These are phyloP conservation scores for Diachasmimorpha longicaudata DNA, from an alignment of 1,140 invertebrate genomes.

Conservation along the genomic window DNA sequence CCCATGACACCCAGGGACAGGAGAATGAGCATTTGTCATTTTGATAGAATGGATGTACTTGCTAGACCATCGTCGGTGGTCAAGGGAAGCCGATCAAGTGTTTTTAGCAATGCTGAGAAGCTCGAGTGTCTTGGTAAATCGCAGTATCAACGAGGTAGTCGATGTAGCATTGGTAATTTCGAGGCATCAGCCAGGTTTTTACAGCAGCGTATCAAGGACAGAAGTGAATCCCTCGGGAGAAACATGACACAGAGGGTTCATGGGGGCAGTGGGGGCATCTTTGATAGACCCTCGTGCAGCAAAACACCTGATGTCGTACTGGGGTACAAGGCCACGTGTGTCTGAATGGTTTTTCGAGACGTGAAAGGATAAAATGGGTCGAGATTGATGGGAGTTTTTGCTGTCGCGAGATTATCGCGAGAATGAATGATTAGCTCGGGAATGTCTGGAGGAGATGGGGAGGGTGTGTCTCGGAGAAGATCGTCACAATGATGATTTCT, in stretches of 20 bases:
- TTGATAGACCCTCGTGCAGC: constrained; percentile 49
- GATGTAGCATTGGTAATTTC: constrained; percentile 22
- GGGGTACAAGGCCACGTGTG: constrained; percentile 52
- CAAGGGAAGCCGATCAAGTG: constrained; percentile 39
- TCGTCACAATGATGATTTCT: too few species aligned
- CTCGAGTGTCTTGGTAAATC: constrained; percentile 35
- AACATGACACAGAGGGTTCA: not conserved
- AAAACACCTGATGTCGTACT: constrained; percentile 47
- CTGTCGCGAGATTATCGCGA: too few species aligned
- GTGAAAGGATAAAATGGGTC: not conserved
- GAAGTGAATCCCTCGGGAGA: constrained; percentile 8
- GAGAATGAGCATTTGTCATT: constrained; percentile 48
- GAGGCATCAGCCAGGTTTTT: constrained; percentile 20
- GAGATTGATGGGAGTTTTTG: too few species aligned
- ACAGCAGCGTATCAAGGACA: constrained; percentile 18
- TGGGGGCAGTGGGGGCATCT: not conserved
- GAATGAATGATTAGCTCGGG: too few species aligned
- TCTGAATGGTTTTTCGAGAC: constrained; percentile 31
- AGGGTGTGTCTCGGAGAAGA: too few species aligned
- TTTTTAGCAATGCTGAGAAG: constrained; percentile 42
- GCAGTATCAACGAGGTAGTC: constrained; percentile 24
- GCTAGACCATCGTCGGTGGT: constrained; percentile 33
- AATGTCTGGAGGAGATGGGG: too few species aligned
- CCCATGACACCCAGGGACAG: constrained; percentile 43
- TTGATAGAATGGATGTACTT: constrained; percentile 47